phyloP scores from a whole-genome alignment of 1,140 invertebrate species.

The Achroia grisella region DNA sequence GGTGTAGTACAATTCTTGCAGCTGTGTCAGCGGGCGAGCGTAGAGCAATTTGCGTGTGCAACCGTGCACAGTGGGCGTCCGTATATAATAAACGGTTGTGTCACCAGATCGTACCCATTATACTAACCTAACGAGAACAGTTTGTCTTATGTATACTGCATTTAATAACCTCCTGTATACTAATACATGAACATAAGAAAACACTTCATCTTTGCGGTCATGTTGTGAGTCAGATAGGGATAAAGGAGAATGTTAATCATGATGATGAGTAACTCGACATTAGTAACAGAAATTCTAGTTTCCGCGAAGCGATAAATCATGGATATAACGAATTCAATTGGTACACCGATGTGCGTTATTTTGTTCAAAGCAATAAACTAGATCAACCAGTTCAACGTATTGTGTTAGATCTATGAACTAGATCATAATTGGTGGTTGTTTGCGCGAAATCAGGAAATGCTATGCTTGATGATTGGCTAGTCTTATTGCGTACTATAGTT shows the following conservation, averaged over 20 bases:
- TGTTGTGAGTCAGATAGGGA: neutral
- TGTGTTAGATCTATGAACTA: conserved; percentile 17
- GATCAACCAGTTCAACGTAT: conserved; percentile 1
- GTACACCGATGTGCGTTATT: neutral
- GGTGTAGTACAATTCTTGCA: conserved; percentile 18
- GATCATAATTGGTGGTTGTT: conserved; percentile 17
- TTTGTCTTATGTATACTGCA: conserved; percentile 10
- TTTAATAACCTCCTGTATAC: neutral
- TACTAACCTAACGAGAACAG: neutral
- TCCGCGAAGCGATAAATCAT: neutral
- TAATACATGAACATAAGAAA: neutral
- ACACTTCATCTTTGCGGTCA: neutral
- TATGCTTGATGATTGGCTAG: conserved; percentile 17
- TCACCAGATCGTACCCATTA: conserved; percentile 18
- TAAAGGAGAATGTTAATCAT: neutral
- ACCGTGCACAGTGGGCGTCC: conserved; percentile 45
- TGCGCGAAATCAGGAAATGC: conserved; percentile 27
- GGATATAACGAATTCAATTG: neutral
- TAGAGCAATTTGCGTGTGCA: conserved; percentile 54
- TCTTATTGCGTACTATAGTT: conserved; percentile 5
- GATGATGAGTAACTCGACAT: neutral
- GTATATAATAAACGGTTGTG: conserved; percentile 40
- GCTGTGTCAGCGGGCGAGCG: conserved; percentile 42
- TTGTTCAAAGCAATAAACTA: neutral
- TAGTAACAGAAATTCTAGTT: neutral